Percentiles rank a stretch among this genome's conserved stretches.
phyloP scores from a whole-genome alignment of 2,888 invertebrate species.

The Polymixis lichenea region DNA sequence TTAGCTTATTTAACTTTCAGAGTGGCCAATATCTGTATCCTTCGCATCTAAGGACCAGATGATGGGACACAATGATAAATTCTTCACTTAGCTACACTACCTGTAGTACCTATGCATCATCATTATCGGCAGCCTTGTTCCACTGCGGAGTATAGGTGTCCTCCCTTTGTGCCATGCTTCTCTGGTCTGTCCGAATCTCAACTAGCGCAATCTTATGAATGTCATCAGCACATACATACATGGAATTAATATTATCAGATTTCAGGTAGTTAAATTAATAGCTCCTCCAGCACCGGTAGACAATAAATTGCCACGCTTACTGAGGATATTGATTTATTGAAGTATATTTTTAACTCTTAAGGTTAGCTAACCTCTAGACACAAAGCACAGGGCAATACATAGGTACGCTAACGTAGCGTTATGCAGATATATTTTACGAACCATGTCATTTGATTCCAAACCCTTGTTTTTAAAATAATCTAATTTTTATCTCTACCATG shows the following conservation, averaged over 20 bases:
- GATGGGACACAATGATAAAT: not conserved
- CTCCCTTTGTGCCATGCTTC: not conserved
- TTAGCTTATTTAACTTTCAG: not conserved
- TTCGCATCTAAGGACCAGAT: too few relatives aligned
- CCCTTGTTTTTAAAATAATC: not conserved
- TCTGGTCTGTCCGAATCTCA: not conserved
- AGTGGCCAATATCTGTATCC: not conserved
- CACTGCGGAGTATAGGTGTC: not conserved
- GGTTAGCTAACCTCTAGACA: conserved; percentile 3
- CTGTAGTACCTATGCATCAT: too few relatives aligned
- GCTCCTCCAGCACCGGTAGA: too few relatives aligned
- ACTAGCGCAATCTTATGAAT: not conserved
- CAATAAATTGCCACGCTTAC: too few relatives aligned
- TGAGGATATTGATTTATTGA: not conserved
- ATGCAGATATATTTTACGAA: not conserved
- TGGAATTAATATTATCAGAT: not conserved
- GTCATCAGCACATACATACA: not conserved
- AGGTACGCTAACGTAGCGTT: not conserved
- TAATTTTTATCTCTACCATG: not conserved
- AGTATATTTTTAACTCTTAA: not conserved
- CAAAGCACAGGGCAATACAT: not conserved
- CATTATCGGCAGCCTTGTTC: not conserved
- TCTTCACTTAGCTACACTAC: not conserved
- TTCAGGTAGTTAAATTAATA: too few relatives aligned
- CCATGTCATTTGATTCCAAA: conserved; percentile 7